Conservation (phyloP, 1,140 invertebrate species). For the Gryllus bimaculatus region DNA sequence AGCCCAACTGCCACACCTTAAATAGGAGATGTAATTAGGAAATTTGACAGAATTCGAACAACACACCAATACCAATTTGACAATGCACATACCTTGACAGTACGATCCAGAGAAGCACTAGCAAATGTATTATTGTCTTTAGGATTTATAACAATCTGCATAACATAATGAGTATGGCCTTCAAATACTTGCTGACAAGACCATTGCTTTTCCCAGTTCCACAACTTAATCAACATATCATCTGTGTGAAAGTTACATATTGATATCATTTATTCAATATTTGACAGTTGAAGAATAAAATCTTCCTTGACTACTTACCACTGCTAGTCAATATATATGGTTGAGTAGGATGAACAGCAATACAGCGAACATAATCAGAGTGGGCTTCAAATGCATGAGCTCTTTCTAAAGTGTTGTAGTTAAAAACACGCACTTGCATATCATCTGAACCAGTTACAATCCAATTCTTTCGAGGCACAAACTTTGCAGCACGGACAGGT, state of each 20-base stretch:
- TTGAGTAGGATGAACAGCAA: constrained; percentile 94
- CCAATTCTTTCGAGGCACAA: constrained; percentile 98
- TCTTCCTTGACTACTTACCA: constrained; percentile 50
- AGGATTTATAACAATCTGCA: constrained; percentile 99
- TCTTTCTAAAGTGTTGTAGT: constrained; percentile 96
- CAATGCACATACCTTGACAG: constrained; percentile 67
- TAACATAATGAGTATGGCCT: constrained; percentile 98
- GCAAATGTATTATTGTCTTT: constrained; percentile 99
- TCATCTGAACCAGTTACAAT: constrained; percentile 96
- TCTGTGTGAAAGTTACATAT: constrained; percentile 48
- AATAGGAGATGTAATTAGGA: neutral
- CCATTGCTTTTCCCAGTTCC: constrained; percentile 99
- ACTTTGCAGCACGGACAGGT: constrained; percentile 90
- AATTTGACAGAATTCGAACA: neutral
- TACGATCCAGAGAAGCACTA: constrained; percentile 93
- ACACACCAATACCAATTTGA: neutral
- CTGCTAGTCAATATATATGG: constrained; percentile 94
- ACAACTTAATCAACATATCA: constrained; percentile 98
- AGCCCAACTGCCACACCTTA: constrained; percentile 93
- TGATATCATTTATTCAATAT: no score
- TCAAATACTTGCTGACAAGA: constrained; percentile 94
- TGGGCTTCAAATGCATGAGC: constrained; percentile 96
- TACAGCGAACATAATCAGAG: constrained; percentile 94
- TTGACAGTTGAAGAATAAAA: neutral
- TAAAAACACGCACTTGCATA: constrained; percentile 91